Evolutionary conservation across 2,113 vertebrate species (phyloP).

Genomic region (Odobenus rosmarus): DNA sequence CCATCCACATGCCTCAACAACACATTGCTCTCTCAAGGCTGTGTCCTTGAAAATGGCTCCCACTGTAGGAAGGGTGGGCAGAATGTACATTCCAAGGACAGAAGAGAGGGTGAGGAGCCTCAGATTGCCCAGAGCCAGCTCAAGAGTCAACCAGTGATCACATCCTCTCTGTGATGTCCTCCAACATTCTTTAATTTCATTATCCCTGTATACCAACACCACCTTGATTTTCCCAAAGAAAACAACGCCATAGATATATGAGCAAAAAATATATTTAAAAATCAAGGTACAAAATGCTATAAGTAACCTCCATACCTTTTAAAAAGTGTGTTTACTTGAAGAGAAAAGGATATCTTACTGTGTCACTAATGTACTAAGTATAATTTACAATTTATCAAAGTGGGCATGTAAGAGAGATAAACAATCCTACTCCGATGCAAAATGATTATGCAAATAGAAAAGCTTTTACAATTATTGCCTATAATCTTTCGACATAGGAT

Average conservation of each 20-base stretch:
- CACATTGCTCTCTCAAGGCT: background rate
- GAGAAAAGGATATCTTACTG: background rate
- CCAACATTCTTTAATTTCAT: constrained; percentile 8
- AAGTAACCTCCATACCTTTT: constrained; percentile 10
- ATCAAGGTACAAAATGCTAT: background rate
- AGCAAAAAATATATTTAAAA: constrained; percentile 48
- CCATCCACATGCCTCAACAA: background rate
- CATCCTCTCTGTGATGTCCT: background rate
- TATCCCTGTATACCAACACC: background rate
- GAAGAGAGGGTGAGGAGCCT: too few relatives aligned
- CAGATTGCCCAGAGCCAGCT: background rate
- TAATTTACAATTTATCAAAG: background rate
- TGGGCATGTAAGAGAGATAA: constrained; percentile 24
- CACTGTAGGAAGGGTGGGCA: background rate
- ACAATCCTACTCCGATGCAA: constrained; percentile 14
- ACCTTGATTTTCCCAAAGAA: constrained; percentile 54
- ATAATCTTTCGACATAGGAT: constrained; percentile 46
- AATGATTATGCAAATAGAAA: constrained; percentile 51
- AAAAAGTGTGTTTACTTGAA: constrained; percentile 37
- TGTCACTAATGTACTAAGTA: background rate
- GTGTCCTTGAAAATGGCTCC: background rate
- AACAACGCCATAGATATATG: background rate
- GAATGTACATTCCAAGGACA: background rate
- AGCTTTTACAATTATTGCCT: constrained; percentile 53
- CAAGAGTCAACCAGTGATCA: too few relatives aligned